Percentiles rank a stretch among this genome's conserved stretches.
Conservation (phyloP, 2,797 vertebrate genomes). For the Coccyzus lansbergi region DNA sequence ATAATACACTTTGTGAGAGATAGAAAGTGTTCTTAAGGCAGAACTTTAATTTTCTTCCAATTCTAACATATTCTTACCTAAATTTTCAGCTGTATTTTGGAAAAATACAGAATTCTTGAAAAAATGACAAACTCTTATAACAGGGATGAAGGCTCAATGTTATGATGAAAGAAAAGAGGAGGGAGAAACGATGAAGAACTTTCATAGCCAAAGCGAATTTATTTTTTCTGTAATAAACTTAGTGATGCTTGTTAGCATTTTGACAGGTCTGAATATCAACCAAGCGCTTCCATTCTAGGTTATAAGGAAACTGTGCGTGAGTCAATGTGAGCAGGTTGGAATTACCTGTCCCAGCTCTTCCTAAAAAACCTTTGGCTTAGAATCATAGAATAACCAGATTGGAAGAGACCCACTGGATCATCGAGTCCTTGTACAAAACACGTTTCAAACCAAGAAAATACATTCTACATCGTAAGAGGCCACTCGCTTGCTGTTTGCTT, state of each 20-base stretch:
- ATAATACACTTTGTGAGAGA: not conserved
- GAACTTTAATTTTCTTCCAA: not conserved
- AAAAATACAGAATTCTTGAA: not conserved
- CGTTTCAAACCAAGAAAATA: constrained; percentile 48
- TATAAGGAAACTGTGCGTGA: not conserved
- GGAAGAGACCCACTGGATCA: too few species aligned
- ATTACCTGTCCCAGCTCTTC: not conserved
- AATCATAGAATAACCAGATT: too few species aligned
- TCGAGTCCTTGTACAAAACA: constrained; percentile 12
- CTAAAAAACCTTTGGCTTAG: constrained; percentile 8
- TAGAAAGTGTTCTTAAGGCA: not conserved
- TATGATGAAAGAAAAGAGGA: not conserved
- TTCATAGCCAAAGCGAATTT: not conserved
- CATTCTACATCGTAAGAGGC: constrained; percentile 18
- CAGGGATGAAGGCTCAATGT: not conserved
- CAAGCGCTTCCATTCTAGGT: not conserved
- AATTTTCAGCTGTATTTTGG: not conserved
- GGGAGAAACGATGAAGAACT: not conserved
- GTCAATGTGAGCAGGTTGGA: not conserved
- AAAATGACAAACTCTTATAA: not conserved
- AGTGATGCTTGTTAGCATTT: not conserved
- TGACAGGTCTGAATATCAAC: not conserved
- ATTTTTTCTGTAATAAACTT: not conserved
- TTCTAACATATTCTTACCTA: not conserved
- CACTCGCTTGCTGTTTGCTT: not conserved